A percentile compares a stretch with the other conserved stretches of the same genome.
Evolutionary conservation across 2,113 vertebrate genomes (phyloP).

Genomic region (Smithornis capensis): DNA sequence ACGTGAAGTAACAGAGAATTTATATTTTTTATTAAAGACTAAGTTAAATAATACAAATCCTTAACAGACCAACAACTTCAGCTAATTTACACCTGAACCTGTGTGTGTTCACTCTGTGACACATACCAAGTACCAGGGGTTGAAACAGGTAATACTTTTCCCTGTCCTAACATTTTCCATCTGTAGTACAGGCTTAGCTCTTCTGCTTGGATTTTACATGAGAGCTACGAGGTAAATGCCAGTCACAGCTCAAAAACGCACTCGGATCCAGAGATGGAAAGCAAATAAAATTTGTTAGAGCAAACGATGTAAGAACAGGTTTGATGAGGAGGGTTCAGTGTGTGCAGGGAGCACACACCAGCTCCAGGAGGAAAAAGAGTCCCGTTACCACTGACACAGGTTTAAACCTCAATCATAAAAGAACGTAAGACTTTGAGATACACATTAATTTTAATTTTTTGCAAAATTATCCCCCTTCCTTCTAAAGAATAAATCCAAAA

Average conservation of each 20-base stretch:
- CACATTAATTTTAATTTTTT: not conserved
- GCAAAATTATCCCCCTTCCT: not conserved
- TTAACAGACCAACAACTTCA: not conserved
- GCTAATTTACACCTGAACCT: not conserved
- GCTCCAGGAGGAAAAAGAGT: not conserved
- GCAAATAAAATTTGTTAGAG: not conserved
- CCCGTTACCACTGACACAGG: not conserved
- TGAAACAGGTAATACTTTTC: not conserved
- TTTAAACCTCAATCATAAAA: not conserved
- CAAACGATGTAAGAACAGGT: not conserved
- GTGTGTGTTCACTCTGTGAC: not conserved
- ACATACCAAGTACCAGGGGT: not conserved
- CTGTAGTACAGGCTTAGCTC: not conserved
- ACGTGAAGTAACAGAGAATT: not conserved
- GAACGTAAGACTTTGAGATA: not conserved
- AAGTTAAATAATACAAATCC: not conserved
- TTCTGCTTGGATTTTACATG: not conserved
- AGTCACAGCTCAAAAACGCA: slow-evolving; percentile 3
- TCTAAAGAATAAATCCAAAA: slow-evolving; percentile 66
- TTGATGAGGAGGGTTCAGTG: not conserved
- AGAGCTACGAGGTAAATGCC: not conserved
- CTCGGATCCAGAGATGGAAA: not conserved
- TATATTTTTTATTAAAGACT: not conserved
- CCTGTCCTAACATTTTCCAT: not conserved
- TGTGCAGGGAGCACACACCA: not conserved